Evolutionary conservation across 2,113 vertebrate genomes (phyloP).

Genomic region (Oryzias curvinotus): DNA sequence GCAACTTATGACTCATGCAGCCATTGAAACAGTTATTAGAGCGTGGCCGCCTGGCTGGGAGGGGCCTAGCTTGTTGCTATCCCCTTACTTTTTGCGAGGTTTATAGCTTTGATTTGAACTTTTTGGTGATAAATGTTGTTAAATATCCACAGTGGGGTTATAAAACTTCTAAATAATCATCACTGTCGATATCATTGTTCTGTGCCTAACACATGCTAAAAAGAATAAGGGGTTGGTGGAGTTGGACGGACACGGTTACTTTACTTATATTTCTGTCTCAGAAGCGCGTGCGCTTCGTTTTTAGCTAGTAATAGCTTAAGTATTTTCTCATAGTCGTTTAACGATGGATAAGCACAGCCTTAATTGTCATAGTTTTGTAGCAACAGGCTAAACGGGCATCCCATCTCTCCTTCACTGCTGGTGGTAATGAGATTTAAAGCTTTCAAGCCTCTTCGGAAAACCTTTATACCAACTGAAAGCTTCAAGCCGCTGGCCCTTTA

Average conservation of each 20-base stretch:
- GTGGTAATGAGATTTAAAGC: constrained; percentile 37
- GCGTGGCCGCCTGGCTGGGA: constrained; percentile 36
- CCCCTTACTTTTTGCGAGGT: background rate
- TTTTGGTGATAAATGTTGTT: background rate
- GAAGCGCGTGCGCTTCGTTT: too few relatives aligned
- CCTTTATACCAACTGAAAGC: constrained; percentile 4
- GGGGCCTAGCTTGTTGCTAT: constrained; percentile 70
- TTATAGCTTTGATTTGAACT: background rate
- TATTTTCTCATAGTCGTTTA: background rate
- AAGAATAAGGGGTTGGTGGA: too few relatives aligned
- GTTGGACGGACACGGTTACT: too few relatives aligned
- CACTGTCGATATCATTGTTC: too few relatives aligned
- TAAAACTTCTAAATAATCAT: background rate
- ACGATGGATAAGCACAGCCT: background rate
- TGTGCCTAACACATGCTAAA: too few relatives aligned
- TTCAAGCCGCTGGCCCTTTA: background rate
- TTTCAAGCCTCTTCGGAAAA: constrained; percentile 15
- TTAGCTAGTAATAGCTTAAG: too few relatives aligned
- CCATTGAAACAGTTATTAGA: constrained; percentile 5
- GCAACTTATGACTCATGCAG: background rate
- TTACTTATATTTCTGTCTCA: too few relatives aligned
- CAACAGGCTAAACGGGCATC: background rate
- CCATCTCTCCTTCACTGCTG: background rate
- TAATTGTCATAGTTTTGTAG: background rate
- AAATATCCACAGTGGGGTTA: too few relatives aligned